Percentiles rank a stretch among this genome's conserved stretches.
Evolutionary conservation across 2,113 vertebrate species (phyloP).

Genomic region (Paradoxurus hermaphroditus): DNA sequence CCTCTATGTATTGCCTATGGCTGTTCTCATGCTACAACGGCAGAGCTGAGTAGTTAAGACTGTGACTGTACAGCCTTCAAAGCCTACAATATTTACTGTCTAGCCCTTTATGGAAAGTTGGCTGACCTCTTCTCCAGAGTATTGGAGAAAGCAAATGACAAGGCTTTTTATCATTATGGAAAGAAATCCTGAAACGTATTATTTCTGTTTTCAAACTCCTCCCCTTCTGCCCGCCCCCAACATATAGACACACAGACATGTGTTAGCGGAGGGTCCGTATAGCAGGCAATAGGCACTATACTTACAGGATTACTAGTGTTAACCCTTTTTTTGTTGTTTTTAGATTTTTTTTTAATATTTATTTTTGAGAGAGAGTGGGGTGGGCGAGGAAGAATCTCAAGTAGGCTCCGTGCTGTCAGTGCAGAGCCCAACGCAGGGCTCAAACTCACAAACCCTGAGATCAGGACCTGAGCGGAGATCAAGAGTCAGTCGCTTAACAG

Average conservation of each 20-base stretch:
- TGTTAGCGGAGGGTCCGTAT: background rate
- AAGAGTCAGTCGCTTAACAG: no score
- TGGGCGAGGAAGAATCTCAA: no score
- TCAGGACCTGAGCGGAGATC: no score
- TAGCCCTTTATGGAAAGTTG: background rate
- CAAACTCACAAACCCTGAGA: no score
- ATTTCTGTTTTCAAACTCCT: background rate
- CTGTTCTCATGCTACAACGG: background rate
- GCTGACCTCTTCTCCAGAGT: background rate
- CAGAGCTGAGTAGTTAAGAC: background rate
- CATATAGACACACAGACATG: background rate
- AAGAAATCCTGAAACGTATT: conserved; percentile 8
- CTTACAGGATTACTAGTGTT: background rate
- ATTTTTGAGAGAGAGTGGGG: no score
- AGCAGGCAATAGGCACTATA: background rate
- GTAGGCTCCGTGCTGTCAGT: no score
- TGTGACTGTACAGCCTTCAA: background rate
- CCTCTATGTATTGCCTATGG: background rate
- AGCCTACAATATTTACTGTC: background rate
- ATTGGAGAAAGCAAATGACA: background rate
- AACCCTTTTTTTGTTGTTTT: background rate
- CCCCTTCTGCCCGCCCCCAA: no score
- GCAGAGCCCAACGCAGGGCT: no score
- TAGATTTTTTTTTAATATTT: no score
- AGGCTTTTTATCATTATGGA: background rate